Evolutionary conservation across 2,888 invertebrate species (phyloP).

Genomic region (Monoplex corrugatus): DNA sequence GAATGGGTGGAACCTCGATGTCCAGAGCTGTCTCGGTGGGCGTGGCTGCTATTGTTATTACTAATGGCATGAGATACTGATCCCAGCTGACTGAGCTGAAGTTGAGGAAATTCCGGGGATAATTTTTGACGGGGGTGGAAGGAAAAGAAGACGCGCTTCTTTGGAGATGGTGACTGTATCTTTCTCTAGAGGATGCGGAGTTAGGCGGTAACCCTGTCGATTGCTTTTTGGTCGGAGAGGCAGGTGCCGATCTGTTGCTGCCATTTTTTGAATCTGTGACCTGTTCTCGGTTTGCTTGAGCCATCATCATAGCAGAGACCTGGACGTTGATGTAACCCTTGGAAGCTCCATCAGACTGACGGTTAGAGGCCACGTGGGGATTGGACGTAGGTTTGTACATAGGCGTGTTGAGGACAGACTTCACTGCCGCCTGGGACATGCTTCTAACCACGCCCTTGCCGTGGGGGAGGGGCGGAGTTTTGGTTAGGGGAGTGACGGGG

Average conservation of each 20-base stretch:
- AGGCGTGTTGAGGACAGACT: background rate
- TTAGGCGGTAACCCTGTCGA: background rate
- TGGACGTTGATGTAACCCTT: background rate
- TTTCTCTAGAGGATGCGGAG: background rate
- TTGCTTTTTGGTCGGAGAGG: slow-evolving; percentile 12
- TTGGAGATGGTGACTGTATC: background rate
- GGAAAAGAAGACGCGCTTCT: slow-evolving; percentile 29
- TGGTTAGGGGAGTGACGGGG: background rate
- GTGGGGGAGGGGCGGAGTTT: background rate
- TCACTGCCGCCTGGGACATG: background rate
- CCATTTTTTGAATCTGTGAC: no score
- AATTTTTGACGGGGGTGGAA: slow-evolving; percentile 34
- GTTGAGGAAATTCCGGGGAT: slow-evolving; percentile 23
- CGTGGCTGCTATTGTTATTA: no score
- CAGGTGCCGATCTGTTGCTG: slow-evolving; percentile 25
- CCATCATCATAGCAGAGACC: slow-evolving; percentile 20
- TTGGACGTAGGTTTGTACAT: background rate
- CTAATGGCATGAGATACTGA: background rate
- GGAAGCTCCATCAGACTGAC: slow-evolving; percentile 7
- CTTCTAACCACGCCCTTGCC: slow-evolving; percentile 15
- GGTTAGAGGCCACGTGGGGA: background rate
- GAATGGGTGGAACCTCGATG: background rate
- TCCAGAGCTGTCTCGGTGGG: no score
- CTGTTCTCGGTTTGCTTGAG: background rate
- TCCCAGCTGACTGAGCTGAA: background rate